Percentiles rank a stretch among this genome's conserved stretches.
Conservation (phyloP, 2,113 vertebrate species). For the Tinamus guttatus region DNA sequence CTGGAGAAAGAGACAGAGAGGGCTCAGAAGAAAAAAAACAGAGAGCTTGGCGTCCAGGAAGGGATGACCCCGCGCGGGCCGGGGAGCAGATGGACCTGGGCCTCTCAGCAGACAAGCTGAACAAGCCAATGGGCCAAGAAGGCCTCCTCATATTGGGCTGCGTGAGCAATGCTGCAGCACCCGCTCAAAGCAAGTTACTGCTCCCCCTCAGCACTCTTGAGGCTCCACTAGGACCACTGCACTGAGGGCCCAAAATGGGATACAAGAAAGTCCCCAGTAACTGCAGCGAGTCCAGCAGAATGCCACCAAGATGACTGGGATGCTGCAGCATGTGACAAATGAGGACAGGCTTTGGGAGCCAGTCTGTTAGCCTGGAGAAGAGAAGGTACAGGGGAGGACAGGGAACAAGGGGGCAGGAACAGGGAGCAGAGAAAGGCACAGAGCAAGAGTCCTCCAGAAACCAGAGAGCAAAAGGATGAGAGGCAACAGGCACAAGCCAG, state of each 20-base stretch:
- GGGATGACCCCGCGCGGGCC: not conserved
- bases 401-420: not conserved
- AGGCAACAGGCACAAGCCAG: not conserved
- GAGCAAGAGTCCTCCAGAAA: not conserved
- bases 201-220: not conserved
- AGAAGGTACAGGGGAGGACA: not conserved
- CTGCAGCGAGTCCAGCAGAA: not conserved
- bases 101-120: not conserved
- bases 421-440: not conserved
- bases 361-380: not conserved
- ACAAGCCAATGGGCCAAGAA: not conserved
- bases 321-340: not conserved
- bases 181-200: not conserved
- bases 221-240: not conserved
- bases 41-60: not conserved
- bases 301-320: not conserved
- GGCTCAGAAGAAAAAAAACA: not conserved
- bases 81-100: not conserved
- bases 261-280: not conserved
- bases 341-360: not conserved
- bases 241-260: too few species aligned
- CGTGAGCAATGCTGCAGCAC: not conserved
- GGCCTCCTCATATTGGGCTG: not conserved
- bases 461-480: not conserved
- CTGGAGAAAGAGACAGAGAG: not conserved